Evolutionary conservation across 2,113 vertebrate species (phyloP).

Genomic region (Mobula hypostoma): DNA sequence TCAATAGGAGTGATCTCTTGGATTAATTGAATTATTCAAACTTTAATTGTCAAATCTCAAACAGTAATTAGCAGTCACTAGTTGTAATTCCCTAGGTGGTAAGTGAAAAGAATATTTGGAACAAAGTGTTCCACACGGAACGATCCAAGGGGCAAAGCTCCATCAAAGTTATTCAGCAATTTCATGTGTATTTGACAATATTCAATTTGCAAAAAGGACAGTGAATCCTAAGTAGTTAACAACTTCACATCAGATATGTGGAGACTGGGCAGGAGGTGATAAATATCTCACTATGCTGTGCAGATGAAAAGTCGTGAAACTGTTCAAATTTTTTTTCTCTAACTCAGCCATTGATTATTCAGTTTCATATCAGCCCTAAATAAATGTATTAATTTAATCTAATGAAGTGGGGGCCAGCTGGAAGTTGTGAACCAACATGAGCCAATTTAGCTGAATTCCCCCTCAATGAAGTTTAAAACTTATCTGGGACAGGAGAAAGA

Average conservation of each 20-base stretch:
- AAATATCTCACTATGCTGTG: background rate
- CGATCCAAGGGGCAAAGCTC: background rate
- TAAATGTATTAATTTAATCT: too few relatives aligned
- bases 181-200: background rate
- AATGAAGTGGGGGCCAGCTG: background rate
- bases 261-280: background rate
- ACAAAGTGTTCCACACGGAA: background rate
- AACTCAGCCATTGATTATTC: background rate
- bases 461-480: background rate
- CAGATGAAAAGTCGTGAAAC: background rate
- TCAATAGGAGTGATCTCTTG: background rate
- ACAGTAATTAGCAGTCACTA: background rate
- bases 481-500: too few relatives aligned
- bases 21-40: background rate
- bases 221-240: background rate
- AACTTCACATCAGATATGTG: background rate
- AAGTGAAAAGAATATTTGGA: background rate
- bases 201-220: background rate
- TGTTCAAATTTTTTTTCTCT: background rate
- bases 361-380: background rate
- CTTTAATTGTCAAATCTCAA: background rate
- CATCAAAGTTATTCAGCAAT: background rate
- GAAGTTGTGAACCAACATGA: background rate
- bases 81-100: background rate
- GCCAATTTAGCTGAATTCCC: background rate